These are phyloP conservation scores for Choristoneura fumiferana DNA, from an alignment of 1,140 invertebrate species.

Conservation along the genomic window DNA sequence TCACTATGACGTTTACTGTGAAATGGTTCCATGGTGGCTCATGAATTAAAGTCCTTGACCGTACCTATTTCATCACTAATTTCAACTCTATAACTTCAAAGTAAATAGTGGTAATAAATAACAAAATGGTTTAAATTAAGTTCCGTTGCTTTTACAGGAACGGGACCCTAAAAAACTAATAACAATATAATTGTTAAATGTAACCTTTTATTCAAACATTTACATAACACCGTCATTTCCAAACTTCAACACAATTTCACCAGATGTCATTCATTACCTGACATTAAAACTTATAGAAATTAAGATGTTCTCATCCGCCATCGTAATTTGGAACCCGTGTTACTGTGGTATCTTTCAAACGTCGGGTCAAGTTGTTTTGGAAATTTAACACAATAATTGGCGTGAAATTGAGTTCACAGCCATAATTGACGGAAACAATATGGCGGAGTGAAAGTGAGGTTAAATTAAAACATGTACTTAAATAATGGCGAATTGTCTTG, in stretches of 20 bases:
- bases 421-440: background rate
- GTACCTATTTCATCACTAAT: too few species aligned
- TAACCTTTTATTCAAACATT: too few species aligned
- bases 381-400: background rate
- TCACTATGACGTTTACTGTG: too few species aligned
- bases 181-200: too few species aligned
- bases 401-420: constrained; percentile 4
- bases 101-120: too few species aligned
- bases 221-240: too few species aligned
- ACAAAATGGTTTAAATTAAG: too few species aligned
- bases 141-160: too few species aligned
- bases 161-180: too few species aligned
- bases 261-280: background rate
- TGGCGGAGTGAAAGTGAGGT: background rate
- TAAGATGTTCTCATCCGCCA: background rate
- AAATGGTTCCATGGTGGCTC: too few species aligned
- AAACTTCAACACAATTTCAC: background rate
- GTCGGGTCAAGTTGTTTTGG: background rate
- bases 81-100: too few species aligned
- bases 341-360: background rate
- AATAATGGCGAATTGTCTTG: background rate
- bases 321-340: background rate
- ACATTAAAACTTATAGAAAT: background rate
- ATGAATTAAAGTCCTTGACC: too few species aligned
- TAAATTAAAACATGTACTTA: background rate